phyloP scores from a whole-genome alignment of 2,888 invertebrate species.

The Spicauda simplicius region DNA sequence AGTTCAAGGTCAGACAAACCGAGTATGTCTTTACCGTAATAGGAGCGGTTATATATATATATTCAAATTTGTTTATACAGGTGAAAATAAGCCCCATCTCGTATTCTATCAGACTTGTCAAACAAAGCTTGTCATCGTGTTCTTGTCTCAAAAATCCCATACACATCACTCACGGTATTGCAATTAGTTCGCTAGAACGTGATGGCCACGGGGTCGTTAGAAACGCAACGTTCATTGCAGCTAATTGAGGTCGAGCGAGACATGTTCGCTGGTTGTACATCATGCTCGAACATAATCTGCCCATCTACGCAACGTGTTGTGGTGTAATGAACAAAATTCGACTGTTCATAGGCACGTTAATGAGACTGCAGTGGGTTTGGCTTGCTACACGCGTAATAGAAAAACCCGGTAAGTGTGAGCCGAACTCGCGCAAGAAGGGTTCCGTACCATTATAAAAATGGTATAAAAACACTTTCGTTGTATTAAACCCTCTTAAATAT shows the following conservation, averaged over 20 bases:
- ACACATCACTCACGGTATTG: constrained; percentile 39
- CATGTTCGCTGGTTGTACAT: constrained; percentile 35
- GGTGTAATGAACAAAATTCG: constrained; percentile 30
- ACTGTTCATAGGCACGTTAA: constrained; percentile 15
- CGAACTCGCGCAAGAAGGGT: too few species aligned
- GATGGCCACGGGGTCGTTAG: constrained; percentile 35
- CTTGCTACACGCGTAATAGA: neutral
- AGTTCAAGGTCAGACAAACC: too few species aligned
- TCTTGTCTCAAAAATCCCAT: constrained; percentile 38
- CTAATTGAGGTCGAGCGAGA: constrained; percentile 35
- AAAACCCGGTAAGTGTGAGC: too few species aligned
- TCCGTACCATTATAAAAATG: too few species aligned
- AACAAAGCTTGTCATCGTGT: constrained; percentile 28
- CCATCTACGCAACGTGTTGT: constrained; percentile 36
- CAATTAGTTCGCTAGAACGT: constrained; percentile 37
- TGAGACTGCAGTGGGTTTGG: constrained; percentile 6
- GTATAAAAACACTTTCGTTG: too few species aligned
- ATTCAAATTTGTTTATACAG: neutral
- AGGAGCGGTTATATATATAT: too few species aligned
- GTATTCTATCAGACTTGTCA: constrained; percentile 14
- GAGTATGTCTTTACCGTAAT: too few species aligned
- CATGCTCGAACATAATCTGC: constrained; percentile 35
- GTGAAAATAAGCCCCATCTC: neutral
- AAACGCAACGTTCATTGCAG: constrained; percentile 29
- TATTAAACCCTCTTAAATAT: too few species aligned